A percentile compares a stretch with the other conserved stretches of the same genome.
phyloP scores from a whole-genome alignment of 2,113 vertebrate species.

The Plestiodon gilberti region DNA sequence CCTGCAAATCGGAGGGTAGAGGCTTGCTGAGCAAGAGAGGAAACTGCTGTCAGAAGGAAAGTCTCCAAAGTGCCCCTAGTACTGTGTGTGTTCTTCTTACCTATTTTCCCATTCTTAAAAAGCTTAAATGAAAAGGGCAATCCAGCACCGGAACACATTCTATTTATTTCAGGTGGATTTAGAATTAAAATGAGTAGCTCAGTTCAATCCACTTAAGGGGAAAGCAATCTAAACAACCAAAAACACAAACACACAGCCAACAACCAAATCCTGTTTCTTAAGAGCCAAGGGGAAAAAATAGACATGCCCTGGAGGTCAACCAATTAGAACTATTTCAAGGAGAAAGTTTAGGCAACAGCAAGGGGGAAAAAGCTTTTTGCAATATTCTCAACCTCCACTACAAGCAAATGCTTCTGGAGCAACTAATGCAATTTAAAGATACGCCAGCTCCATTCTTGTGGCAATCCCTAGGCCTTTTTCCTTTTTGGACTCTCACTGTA shows the following conservation, averaged over 20 bases:
- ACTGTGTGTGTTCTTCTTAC: not conserved
- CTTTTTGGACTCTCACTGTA: slow-evolving; percentile 36
- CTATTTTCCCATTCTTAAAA: not conserved
- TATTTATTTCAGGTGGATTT: not conserved
- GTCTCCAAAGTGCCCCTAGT: not conserved
- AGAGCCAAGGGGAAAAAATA: not conserved
- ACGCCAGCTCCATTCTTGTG: slow-evolving; percentile 41
- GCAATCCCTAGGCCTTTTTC: slow-evolving; percentile 15
- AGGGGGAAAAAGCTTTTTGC: slow-evolving; percentile 3
- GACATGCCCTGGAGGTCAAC: not conserved
- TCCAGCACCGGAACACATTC: not conserved
- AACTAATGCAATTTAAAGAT: slow-evolving; percentile 49
- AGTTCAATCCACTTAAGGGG: not conserved
- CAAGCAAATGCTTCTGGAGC: slow-evolving; percentile 35
- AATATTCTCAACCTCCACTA: slow-evolving; percentile 53
- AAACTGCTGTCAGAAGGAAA: not conserved
- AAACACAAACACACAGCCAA: not conserved
- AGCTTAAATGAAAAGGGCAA: not conserved
- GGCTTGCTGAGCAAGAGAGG: not conserved
- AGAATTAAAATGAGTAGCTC: slow-evolving; percentile 22
- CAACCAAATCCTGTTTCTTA: not conserved
- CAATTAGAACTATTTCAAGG: fast-evolving
- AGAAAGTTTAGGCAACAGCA: not conserved
- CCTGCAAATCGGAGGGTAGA: not conserved
- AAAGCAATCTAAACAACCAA: not conserved